Percentiles rank a stretch among this genome's conserved stretches.
These are phyloP conservation scores for Musca vetustissima DNA, from an alignment of 1,140 invertebrate genomes.

Conservation along the genomic window DNA sequence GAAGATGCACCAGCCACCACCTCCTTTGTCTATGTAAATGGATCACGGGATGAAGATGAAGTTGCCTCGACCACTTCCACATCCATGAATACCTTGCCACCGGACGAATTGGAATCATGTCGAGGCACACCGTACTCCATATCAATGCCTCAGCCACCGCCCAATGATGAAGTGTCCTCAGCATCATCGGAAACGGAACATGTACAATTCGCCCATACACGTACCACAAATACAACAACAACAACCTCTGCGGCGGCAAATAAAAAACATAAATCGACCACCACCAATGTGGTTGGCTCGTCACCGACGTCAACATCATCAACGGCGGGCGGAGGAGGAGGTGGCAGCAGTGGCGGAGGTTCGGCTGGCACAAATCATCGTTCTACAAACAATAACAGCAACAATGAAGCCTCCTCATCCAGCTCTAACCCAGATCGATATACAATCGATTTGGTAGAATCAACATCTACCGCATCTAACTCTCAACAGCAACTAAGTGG, in stretches of 20 bases:
- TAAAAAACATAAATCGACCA: slow-evolving; percentile 35
- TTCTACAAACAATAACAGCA: background rate
- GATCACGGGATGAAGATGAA: background rate
- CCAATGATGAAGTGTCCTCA: slow-evolving; percentile 20
- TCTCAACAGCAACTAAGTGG: background rate
- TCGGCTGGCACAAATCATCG: background rate
- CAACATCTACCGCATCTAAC: background rate
- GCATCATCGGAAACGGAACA: slow-evolving; percentile 38
- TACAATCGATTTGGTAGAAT: slow-evolving; percentile 18
- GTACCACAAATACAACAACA: slow-evolving; percentile 50
- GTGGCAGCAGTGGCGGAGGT: background rate
- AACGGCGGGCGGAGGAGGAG: no score
- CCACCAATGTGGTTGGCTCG: slow-evolving; percentile 22
- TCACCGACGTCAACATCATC: slow-evolving; percentile 25
- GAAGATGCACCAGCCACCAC: background rate
- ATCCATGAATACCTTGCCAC: slow-evolving; percentile 9
- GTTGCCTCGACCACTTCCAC: slow-evolving; percentile 9
- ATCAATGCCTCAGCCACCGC: slow-evolving; percentile 5
- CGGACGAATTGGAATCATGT: slow-evolving; percentile 13
- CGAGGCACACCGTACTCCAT: slow-evolving; percentile 18
- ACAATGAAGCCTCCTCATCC: background rate
- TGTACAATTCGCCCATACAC: slow-evolving; percentile 48
- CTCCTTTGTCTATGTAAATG: no score
- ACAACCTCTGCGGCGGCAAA: slow-evolving; percentile 47
- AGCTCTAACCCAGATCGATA: background rate